Evolutionary conservation across 2,113 vertebrate genomes (phyloP).

Genomic region (Enhydra lutris): DNA sequence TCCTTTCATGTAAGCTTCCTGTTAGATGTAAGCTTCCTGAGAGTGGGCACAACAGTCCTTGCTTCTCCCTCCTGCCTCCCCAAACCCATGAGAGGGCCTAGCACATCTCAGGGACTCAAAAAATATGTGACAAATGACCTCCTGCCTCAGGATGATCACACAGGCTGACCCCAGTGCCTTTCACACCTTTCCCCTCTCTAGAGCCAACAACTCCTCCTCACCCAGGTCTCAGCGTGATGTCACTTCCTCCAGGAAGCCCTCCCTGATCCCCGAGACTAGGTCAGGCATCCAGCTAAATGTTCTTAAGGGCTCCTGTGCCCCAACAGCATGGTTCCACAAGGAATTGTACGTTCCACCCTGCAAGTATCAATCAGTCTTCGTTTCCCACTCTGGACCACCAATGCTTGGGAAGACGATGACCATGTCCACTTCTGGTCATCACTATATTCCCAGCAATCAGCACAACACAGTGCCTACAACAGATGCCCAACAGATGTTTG

Average conservation of each 20-base stretch:
- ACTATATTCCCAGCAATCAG: neutral
- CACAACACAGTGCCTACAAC: rapidly evolving
- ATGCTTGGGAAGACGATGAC: neutral
- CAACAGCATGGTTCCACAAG: neutral
- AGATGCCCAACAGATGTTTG: neutral
- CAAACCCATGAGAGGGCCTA: rapidly evolving
- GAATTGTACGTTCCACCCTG: neutral
- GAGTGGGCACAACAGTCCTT: neutral
- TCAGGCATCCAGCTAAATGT: too few relatives aligned
- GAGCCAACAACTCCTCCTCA: neutral
- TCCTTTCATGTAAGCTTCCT: neutral
- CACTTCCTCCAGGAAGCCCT: neutral
- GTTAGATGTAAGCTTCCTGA: neutral
- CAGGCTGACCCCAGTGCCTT: neutral
- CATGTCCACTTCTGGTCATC: neutral
- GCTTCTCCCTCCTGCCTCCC: neutral
- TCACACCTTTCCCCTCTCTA: neutral
- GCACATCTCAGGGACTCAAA: neutral
- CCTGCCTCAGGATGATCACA: neutral
- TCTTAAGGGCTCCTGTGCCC: neutral
- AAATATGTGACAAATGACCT: neutral
- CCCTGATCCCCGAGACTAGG: neutral
- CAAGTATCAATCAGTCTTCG: too few relatives aligned
- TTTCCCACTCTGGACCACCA: neutral
- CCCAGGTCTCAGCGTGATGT: neutral